Evolutionary conservation across 2,113 vertebrate genomes (phyloP), one percentile per base, ranked within the genome.

Genomic region (Aegotheles bennettii): DNA sequence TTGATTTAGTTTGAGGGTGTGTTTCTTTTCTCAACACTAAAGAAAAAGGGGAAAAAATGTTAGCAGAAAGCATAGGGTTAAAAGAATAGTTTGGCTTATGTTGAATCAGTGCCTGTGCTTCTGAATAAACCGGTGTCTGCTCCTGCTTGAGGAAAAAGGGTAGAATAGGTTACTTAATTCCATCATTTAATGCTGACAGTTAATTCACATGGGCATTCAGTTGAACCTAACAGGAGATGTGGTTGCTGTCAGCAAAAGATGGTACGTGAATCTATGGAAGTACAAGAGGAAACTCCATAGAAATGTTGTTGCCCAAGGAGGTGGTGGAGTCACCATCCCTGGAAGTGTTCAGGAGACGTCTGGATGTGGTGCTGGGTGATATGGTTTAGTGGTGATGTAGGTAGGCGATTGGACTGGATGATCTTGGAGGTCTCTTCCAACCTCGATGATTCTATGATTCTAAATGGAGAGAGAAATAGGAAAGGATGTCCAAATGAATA

Each of bases 221-320:
- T 29, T 64, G 28, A 80, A 67, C 63, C 26, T 56, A 26, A 56
- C 6, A 68, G 24, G 18, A 69, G 26, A 33, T 38, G 11, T 23
- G 5, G 11, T 13, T 77, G 70, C 10, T 54, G 47, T 68, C 33
- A 74, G 21, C 21, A 80, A 31, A 90, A 59, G 16, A 42, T 13
- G 8, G 9, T 24, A 38, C 10, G 25, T n/a, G 4, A 70, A 78
- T 6, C 24, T 78, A 5, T 19, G 17, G 56, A 80, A 89, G 29
- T 10, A 59, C 0, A 1, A 68, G 16, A 84, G 15, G 1, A n/a
- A 1, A 53, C 13, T 51, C 29, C 9, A 16, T 9, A 61, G 9
- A 86, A 75, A n/a, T n/a, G n/a, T n/a, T n/a, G n/a, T n/a, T n/a
- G n/a, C n/a, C n/a, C n/a, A n/a, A n/a, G n/a, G n/a, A n/a, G n/a